A percentile compares a stretch with the other conserved stretches of the same genome.
phyloP scores from a whole-genome alignment of 2,888 invertebrate genomes.

The Orthosia incerta region DNA sequence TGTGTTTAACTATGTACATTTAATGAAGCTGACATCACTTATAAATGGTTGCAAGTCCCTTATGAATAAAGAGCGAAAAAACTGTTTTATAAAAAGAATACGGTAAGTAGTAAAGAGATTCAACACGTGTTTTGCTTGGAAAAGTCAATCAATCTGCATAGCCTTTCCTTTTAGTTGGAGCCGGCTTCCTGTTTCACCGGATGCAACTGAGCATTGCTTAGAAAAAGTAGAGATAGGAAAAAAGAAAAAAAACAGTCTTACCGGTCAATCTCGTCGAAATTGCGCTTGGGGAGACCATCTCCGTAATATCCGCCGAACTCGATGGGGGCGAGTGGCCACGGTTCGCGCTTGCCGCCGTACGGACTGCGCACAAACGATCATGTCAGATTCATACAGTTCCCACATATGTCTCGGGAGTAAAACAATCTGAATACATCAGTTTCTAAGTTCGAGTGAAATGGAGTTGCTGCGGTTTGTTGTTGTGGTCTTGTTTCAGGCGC shows the following conservation, averaged over 20 bases:
- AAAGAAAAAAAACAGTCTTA: constrained; percentile 62
- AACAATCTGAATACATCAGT: constrained; percentile 12
- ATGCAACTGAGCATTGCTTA: background rate
- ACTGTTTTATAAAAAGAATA: no score
- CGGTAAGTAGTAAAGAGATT: no score
- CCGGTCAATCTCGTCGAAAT: constrained; percentile 92
- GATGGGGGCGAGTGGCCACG: constrained; percentile 76
- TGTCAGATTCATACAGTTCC: constrained; percentile 29
- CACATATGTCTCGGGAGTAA: background rate
- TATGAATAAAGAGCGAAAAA: background rate
- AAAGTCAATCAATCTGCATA: no score
- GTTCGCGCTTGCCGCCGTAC: constrained; percentile 84
- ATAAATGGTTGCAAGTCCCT: background rate
- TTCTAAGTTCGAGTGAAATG: background rate
- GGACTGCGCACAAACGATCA: constrained; percentile 71
- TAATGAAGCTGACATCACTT: background rate
- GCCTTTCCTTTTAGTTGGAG: no score
- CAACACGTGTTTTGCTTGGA: background rate
- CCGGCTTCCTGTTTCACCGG: no score
- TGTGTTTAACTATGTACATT: background rate
- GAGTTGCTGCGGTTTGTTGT: no score
- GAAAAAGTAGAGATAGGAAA: background rate
- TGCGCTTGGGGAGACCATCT: constrained; percentile 84
- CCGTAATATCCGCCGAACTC: constrained; percentile 81
- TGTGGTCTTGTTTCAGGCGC: no score